These are phyloP conservation scores for Botia kubotai DNA, from an alignment of 2,797 vertebrate species.

Conservation along the genomic window DNA sequence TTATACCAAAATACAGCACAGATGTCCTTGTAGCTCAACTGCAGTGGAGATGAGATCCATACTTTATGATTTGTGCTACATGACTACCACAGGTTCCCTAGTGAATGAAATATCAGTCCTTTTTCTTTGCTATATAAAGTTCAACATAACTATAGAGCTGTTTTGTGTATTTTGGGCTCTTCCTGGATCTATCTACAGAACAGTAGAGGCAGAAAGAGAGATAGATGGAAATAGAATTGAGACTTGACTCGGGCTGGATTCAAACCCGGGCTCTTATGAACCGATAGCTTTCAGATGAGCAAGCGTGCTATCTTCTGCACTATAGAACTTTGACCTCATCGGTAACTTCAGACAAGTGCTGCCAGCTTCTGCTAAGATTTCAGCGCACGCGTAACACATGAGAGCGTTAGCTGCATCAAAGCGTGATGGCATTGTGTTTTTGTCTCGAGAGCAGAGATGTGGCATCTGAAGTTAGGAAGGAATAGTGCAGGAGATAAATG, in stretches of 20 bases:
- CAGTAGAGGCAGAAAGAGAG: not conserved
- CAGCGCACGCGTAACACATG: constrained; percentile 35
- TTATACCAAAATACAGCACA: not conserved
- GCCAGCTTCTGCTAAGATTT: constrained; percentile 18
- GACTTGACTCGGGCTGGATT: not conserved
- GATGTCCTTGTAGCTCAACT: not conserved
- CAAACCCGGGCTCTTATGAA: not conserved
- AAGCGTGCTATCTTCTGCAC: not conserved
- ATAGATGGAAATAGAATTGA: not conserved
- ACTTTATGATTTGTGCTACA: no score
- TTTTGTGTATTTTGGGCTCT: no score
- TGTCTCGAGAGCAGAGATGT: constrained; percentile 28
- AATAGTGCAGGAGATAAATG: constrained; percentile 62
- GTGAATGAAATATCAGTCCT: no score
- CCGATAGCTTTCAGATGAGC: not conserved
- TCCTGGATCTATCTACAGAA: not conserved
- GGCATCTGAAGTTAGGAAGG: constrained; percentile 30
- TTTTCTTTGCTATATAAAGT: no score
- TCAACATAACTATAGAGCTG: no score
- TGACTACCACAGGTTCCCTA: no score
- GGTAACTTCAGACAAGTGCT: not conserved
- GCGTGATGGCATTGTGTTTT: constrained; percentile 1
- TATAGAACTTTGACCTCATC: no score
- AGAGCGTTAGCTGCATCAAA: constrained; percentile 41
- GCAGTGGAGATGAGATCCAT: not conserved